phyloP scores from a whole-genome alignment of 2,888 invertebrate genomes.

The Cephus pulcher region DNA sequence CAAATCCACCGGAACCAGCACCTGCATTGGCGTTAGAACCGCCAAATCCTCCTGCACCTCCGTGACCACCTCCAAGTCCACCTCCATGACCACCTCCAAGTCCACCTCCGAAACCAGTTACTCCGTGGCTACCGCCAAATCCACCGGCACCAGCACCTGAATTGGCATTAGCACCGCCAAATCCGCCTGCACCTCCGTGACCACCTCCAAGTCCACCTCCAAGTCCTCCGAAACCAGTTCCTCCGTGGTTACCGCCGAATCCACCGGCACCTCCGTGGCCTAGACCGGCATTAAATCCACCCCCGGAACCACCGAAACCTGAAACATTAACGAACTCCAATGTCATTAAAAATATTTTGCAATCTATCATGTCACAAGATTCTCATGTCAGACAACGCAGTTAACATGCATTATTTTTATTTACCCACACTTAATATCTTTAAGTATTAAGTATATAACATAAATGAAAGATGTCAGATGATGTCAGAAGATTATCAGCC shows the following conservation, averaged over 20 bases:
- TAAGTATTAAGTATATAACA: not conserved
- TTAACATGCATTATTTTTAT: not conserved
- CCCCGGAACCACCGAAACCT: not conserved
- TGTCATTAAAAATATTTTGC: not conserved
- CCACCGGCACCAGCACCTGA: constrained; percentile 6
- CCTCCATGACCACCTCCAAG: constrained; percentile 14
- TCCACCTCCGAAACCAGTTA: constrained; percentile 13
- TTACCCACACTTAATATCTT: not conserved
- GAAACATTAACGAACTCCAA: not conserved
- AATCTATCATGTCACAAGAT: not conserved
- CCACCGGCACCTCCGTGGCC: constrained; percentile 28
- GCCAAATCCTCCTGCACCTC: constrained; percentile 16
- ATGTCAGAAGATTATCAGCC: not conserved
- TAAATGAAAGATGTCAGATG: not conserved
- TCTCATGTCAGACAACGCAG: not conserved
- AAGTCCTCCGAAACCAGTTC: constrained; percentile 5
- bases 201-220: constrained; percentile 18
- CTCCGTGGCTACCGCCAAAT: constrained; percentile 8
- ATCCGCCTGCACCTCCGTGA: constrained; percentile 18
- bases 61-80: constrained; percentile 15
- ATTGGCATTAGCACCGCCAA: constrained; percentile 21
- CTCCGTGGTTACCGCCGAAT: constrained; percentile 7
- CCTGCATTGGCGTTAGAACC: constrained; percentile 19
- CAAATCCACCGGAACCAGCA: constrained; percentile 6
- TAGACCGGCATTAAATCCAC: not conserved